A percentile compares a stretch with the other conserved stretches of the same genome.
Conservation (phyloP, 2,888 invertebrate species). For the Dryococelus australis region DNA sequence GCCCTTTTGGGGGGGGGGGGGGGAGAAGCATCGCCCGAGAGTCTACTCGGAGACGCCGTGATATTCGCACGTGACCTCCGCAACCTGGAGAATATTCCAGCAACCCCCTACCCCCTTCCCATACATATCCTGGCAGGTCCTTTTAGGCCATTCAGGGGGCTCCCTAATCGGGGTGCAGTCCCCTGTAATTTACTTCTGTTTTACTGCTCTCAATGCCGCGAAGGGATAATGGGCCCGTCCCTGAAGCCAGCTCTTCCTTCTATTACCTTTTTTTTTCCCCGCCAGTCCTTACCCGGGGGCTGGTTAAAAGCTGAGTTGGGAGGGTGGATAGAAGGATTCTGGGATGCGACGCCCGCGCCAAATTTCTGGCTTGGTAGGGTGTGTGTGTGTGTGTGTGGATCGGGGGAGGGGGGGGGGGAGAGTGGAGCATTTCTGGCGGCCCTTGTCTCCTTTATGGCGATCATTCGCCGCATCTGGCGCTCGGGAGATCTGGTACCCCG, state of each 20-base stretch:
- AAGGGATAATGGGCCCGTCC: not conserved
- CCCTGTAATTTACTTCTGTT: conserved; percentile 9
- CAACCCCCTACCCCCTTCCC: not conserved
- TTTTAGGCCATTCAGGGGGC: not conserved
- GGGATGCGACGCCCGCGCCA: not conserved
- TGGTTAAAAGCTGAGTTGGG: too few species aligned
- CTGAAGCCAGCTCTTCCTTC: not conserved
- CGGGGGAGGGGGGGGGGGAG: not conserved
- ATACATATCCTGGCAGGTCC: too few species aligned
- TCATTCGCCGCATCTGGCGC: not conserved
- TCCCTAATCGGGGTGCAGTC: not conserved
- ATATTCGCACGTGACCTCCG: not conserved
- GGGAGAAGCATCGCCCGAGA: too few species aligned
- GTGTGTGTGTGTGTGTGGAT: too few species aligned
- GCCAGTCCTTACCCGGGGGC: not conserved
- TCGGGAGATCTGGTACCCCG: not conserved
- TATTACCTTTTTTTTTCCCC: not conserved
- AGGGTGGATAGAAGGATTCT: not conserved
- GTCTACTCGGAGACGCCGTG: not conserved
- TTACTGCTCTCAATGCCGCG: not conserved
- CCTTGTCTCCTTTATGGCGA: conserved; percentile 3
- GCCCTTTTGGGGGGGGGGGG: too few species aligned
- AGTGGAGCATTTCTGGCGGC: not conserved
- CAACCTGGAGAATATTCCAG: not conserved
- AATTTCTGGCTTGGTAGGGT: not conserved